Conservation (phyloP, 35 echinoderm and acorn worm genomes). For the Amphiura filiformis region DNA sequence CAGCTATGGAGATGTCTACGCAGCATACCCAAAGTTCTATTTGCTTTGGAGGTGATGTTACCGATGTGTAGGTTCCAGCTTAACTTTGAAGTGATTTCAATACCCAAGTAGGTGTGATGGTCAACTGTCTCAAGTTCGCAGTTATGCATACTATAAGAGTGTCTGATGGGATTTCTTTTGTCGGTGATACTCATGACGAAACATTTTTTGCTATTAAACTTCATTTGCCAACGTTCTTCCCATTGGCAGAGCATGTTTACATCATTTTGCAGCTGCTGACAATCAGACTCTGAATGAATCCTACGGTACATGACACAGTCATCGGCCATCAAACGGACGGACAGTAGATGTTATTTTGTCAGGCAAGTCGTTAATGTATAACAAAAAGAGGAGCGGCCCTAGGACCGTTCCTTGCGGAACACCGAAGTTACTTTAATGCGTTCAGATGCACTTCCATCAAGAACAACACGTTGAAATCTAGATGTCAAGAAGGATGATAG, state of each 20-base stretch:
- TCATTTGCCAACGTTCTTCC: conserved; percentile 47
- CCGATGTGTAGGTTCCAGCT: neutral
- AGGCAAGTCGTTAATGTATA: conserved; percentile 23
- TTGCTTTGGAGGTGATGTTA: neutral
- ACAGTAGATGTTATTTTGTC: conserved; percentile 8
- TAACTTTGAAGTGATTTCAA: neutral
- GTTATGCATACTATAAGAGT: conserved; percentile 15
- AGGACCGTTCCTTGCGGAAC: conserved; percentile 49
- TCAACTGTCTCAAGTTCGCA: neutral
- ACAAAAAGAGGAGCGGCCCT: neutral
- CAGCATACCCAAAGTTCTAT: neutral
- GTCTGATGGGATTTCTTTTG: conserved; percentile 15
- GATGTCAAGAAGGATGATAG: too few relatives aligned
- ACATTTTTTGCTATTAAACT: conserved; percentile 38
- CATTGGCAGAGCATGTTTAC: conserved; percentile 21
- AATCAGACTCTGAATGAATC: neutral
- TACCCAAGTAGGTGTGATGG: neutral
- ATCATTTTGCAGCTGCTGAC: conserved; percentile 32
- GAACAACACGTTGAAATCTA: too few relatives aligned
- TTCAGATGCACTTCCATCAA: too few relatives aligned
- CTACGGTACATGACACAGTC: conserved; percentile 30
- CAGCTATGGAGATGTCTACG: too few relatives aligned
- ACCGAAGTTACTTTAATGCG: too few relatives aligned
- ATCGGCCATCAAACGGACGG: conserved; percentile 14
- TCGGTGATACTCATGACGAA: conserved; percentile 33